These are phyloP conservation scores for Phataginus tetradactyla DNA, from an alignment of 2,797 vertebrate species.

Conservation along the genomic window DNA sequence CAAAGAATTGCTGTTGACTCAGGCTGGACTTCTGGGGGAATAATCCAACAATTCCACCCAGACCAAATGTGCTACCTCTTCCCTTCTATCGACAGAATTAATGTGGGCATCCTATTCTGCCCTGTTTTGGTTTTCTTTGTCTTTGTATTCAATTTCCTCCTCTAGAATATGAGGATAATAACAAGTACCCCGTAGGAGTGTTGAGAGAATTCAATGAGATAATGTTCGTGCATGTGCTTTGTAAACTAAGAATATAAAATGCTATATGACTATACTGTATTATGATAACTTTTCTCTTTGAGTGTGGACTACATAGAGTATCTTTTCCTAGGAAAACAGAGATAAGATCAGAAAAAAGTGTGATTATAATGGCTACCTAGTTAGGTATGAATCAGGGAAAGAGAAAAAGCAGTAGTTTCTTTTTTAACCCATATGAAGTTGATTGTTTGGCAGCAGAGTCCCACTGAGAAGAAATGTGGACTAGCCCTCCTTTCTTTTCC, in stretches of 20 bases:
- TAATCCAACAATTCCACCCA: background rate
- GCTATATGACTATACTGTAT: background rate
- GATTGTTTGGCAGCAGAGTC: background rate
- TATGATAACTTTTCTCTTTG: background rate
- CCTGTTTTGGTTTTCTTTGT: background rate
- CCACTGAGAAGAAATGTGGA: background rate
- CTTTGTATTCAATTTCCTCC: background rate
- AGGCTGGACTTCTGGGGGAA: background rate
- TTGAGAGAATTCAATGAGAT: background rate
- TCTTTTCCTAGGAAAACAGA: background rate
- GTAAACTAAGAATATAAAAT: background rate
- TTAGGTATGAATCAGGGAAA: background rate
- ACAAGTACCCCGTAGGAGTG: background rate
- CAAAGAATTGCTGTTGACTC: background rate
- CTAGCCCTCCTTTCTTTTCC: background rate
- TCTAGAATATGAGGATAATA: background rate
- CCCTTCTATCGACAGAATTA: background rate
- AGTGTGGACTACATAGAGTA: background rate
- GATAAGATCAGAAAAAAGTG: background rate
- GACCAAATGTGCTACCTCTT: background rate
- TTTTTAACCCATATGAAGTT: background rate
- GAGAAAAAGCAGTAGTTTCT: background rate
- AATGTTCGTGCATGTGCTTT: background rate
- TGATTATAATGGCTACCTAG: background rate
- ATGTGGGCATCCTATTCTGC: background rate